Percentiles rank a stretch among this genome's conserved stretches.
These are phyloP conservation scores for Mimumesa dahlbomi DNA, from an alignment of 2,888 invertebrate genomes.

Conservation along the genomic window DNA sequence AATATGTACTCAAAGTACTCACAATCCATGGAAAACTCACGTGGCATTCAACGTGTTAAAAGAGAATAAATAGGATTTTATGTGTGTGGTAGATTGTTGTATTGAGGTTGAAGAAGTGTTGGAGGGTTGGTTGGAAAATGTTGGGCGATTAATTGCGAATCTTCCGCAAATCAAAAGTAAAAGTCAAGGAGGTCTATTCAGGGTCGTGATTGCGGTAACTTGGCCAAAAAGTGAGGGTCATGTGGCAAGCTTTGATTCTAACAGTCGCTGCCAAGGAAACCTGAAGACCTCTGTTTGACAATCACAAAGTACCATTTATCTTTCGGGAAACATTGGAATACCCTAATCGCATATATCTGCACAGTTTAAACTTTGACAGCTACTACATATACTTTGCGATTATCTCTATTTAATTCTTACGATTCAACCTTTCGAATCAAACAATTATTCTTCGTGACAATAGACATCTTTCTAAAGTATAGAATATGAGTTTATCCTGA, in stretches of 20 bases:
- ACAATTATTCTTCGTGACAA: neutral
- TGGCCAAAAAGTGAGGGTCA: conserved; percentile 55
- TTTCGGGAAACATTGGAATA: neutral
- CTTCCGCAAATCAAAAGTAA: conserved; percentile 45
- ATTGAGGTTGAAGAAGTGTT: neutral
- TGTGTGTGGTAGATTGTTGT: neutral
- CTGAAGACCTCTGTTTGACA: conserved; percentile 13
- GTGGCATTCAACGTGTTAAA: too few species aligned
- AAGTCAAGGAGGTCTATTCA: conserved; percentile 61
- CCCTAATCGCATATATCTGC: too few species aligned
- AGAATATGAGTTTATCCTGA: too few species aligned
- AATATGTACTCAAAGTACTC: too few species aligned
- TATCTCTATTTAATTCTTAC: too few species aligned
- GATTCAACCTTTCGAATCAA: too few species aligned
- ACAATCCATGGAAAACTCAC: too few species aligned
- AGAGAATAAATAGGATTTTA: too few species aligned
- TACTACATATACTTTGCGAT: too few species aligned
- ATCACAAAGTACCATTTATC: conserved; percentile 9
- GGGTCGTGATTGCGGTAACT: conserved; percentile 59
- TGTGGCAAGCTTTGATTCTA: conserved; percentile 31
- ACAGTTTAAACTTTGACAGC: too few species aligned
- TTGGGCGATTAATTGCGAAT: conserved; percentile 18
- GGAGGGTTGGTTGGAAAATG: neutral
- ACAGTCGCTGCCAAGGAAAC: conserved; percentile 55
- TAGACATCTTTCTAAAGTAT: too few species aligned